Evolutionary conservation across 2,113 vertebrate species (phyloP).

Genomic region (Alosa alosa): DNA sequence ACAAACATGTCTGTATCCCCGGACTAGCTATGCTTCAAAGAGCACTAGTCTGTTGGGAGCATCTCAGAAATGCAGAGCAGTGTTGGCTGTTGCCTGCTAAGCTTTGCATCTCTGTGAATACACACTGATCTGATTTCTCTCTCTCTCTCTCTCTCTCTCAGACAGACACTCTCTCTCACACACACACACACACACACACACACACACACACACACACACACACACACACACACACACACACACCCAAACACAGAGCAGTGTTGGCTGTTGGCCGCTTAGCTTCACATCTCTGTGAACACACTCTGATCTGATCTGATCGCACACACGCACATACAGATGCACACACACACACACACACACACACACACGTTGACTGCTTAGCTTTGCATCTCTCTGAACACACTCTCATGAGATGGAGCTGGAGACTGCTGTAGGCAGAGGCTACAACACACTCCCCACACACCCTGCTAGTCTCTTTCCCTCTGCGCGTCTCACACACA

Average conservation of each 20-base stretch:
- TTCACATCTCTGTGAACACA: no score
- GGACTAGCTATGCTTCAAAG: slow-evolving; percentile 79
- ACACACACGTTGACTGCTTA: not conserved
- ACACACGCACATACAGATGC: not conserved
- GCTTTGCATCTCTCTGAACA: no score
- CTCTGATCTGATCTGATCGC: not conserved
- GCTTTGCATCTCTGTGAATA: slow-evolving; percentile 68
- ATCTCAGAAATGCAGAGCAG: slow-evolving; percentile 73
- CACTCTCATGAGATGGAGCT: not conserved
- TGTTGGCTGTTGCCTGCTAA: slow-evolving; percentile 67
- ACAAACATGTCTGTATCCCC: slow-evolving; percentile 76
- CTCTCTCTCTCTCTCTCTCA: no score
- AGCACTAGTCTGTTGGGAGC: slow-evolving; percentile 74
- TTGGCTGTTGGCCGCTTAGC: no score
- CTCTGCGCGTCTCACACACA: not conserved
- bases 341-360: not conserved
- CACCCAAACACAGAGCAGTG: slow-evolving; percentile 48
- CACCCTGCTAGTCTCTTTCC: not conserved
- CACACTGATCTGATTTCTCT: not conserved
- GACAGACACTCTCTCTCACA: not conserved
- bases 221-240: not conserved
- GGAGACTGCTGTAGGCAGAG: not conserved
- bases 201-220: not conserved
- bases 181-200: not conserved
- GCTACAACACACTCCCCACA: not conserved